A percentile compares a stretch with the other conserved stretches of the same genome.
These are phyloP conservation scores for Bryconaethiops microstoma DNA, from an alignment of 2,797 vertebrate genomes.

Conservation along the genomic window DNA sequence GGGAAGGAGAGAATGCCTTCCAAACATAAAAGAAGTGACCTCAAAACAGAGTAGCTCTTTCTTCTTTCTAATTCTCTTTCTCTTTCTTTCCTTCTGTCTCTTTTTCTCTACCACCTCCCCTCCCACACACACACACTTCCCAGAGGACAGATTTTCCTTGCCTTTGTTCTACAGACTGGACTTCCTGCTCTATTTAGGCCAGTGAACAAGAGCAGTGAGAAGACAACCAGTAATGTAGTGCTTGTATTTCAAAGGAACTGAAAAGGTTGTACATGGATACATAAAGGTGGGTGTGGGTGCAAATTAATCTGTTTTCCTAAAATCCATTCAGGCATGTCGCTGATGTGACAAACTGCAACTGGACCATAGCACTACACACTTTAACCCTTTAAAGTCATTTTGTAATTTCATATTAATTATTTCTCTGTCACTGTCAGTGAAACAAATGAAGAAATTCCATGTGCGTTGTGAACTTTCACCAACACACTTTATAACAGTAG, in stretches of 20 bases:
- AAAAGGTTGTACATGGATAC: not conserved
- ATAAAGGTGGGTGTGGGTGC: not conserved
- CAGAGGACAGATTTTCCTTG: conserved; percentile 37
- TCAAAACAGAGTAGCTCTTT: conserved; percentile 50
- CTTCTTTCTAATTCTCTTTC: conserved; percentile 24
- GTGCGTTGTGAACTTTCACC: not conserved
- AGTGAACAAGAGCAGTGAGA: conserved; percentile 19
- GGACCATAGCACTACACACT: no score
- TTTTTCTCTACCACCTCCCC: conserved; percentile 23
- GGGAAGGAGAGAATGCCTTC: conserved; percentile 47
- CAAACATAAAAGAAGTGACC: conserved; percentile 56
- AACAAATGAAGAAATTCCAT: no score
- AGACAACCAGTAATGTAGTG: conserved; percentile 3
- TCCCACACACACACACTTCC: not conserved
- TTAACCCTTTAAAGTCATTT: no score
- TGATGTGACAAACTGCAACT: no score
- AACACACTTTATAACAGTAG: no score
- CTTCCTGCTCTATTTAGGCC: conserved; percentile 25
- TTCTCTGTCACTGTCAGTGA: no score
- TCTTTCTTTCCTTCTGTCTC: conserved; percentile 1
- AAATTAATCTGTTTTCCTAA: not conserved
- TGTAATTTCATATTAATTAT: no score
- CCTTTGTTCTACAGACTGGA: conserved; percentile 19
- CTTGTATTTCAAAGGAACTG: not conserved
- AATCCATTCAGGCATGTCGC: not conserved